These are phyloP conservation scores for Drosophila littoralis DNA, from an alignment of 1,140 invertebrate genomes.

Conservation along the genomic window DNA sequence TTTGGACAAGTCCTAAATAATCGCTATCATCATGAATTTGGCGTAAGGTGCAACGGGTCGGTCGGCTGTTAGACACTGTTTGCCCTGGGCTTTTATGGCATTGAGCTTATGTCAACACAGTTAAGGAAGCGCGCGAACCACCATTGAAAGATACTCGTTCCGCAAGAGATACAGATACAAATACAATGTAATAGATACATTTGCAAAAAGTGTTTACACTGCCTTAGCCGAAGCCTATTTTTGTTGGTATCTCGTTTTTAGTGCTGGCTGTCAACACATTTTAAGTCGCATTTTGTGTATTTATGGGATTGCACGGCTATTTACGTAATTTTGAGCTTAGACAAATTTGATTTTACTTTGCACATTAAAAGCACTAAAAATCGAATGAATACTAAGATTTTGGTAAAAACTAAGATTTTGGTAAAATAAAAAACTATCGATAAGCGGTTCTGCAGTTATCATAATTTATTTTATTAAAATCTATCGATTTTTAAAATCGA, in stretches of 20 bases:
- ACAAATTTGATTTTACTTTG: background rate
- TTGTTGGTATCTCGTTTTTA: background rate
- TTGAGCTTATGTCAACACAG: slow-evolving; percentile 27
- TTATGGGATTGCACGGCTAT: slow-evolving; percentile 1
- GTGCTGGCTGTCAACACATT: slow-evolving; percentile 7
- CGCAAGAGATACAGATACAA: slow-evolving; percentile 17
- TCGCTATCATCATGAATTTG: slow-evolving; percentile 28
- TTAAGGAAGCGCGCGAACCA: background rate
- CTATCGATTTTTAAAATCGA: too few species aligned
- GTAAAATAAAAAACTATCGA: too few species aligned
- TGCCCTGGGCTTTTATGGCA: slow-evolving; percentile 36
- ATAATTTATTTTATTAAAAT: too few species aligned
- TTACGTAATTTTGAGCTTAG: background rate
- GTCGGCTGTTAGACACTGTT: slow-evolving; percentile 17
- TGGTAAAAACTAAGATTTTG: too few species aligned
- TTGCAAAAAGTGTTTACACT: slow-evolving; percentile 4
- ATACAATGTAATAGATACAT: slow-evolving; percentile 8
- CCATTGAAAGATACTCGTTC: background rate
- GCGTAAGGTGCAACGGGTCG: slow-evolving; percentile 21
- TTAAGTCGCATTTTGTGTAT: slow-evolving; percentile 11
- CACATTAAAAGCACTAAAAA: background rate
- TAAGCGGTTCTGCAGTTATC: too few species aligned
- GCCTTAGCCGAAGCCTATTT: background rate
- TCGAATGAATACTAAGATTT: too few species aligned
- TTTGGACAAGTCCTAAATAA: slow-evolving; percentile 19